Conservation (phyloP, 2,113 vertebrate genomes). For the Pipra filicauda region DNA sequence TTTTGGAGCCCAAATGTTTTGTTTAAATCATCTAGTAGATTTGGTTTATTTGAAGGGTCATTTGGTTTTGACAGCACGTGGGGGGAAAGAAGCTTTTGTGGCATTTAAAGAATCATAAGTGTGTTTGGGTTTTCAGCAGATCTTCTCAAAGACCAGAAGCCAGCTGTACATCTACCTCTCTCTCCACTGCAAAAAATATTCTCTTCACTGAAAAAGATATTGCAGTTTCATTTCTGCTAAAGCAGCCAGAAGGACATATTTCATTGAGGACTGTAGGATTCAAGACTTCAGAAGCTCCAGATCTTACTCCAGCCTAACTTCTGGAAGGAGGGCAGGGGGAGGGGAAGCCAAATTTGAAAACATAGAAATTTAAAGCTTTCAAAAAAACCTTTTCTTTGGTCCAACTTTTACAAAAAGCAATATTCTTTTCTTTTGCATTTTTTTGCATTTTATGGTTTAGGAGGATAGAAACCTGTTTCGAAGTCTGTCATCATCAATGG, state of each 20-base stretch:
- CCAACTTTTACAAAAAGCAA: neutral
- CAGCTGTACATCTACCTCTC: neutral
- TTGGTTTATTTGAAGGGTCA: neutral
- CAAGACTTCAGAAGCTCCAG: neutral
- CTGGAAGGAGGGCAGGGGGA: rapidly evolving
- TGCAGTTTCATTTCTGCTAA: neutral
- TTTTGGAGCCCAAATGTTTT: neutral
- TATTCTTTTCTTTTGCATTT: neutral
- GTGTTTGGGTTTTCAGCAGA: neutral
- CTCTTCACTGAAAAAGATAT: neutral
- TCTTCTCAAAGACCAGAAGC: neutral
- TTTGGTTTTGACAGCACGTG: neutral
- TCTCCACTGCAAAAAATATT: neutral
- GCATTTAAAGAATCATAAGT: neutral
- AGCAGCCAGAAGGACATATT: neutral
- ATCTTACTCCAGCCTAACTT: neutral
- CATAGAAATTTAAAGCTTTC: neutral
- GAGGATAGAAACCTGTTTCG: rapidly evolving
- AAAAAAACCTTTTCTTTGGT: neutral
- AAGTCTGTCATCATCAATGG: neutral
- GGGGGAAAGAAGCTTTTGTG: rapidly evolving
- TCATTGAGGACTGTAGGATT: neutral
- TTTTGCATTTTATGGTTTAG: neutral
- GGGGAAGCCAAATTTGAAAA: neutral
- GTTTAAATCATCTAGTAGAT: neutral